Conservation (phyloP, 1,140 invertebrate genomes). For the Hypsibius dujardini region DNA sequence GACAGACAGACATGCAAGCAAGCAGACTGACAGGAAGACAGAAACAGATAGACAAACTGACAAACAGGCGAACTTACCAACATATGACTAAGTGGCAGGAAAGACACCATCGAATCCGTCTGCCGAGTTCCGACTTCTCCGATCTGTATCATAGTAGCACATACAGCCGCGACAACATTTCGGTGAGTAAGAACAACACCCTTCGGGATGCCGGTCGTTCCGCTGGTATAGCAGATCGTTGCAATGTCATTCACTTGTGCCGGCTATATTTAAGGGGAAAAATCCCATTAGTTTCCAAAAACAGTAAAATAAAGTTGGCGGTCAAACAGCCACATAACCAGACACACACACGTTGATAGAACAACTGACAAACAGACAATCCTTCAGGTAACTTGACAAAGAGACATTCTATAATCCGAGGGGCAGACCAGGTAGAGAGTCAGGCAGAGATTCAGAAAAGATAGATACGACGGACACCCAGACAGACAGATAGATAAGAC, state of each 20-base stretch:
- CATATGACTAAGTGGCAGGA: conserved; percentile 90
- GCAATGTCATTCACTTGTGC: conserved; percentile 66
- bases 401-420: too few species aligned
- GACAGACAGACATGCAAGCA: too few species aligned
- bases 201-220: conserved; percentile 92
- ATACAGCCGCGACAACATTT: conserved; percentile 69
- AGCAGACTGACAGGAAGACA: too few species aligned
- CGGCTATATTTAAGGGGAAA: too few species aligned
- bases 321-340: neutral
- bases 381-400: too few species aligned
- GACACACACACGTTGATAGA: neutral
- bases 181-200: conserved; percentile 89
- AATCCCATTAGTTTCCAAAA: too few species aligned
- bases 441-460: too few species aligned
- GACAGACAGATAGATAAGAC: too few species aligned
- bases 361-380: neutral
- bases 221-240: conserved; percentile 88
- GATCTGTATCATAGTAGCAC: conserved; percentile 56
- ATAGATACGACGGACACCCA: too few species aligned
- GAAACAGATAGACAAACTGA: too few species aligned
- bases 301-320: conserved; percentile 24
- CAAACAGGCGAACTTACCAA: too few species aligned
- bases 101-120: conserved; percentile 55
- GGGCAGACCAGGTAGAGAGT: too few species aligned
- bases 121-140: conserved; percentile 34